Conservation (phyloP, 2,888 invertebrate genomes). For the Deladenus siricidicola region DNA sequence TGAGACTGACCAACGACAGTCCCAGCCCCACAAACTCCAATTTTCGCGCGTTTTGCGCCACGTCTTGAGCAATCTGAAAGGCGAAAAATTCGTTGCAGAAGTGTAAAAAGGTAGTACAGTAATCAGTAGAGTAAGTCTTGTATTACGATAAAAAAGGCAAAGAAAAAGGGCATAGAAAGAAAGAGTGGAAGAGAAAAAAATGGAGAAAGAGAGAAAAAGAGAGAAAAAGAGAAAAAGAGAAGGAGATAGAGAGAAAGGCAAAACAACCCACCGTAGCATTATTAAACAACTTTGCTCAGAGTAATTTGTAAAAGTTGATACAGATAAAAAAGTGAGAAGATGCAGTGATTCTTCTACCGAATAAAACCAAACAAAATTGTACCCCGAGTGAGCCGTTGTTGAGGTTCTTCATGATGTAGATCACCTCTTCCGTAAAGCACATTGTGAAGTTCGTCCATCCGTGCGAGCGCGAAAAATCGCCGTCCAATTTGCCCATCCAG, state of each 20-base stretch:
- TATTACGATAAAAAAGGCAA: too few species aligned
- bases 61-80: slow-evolving; percentile 69
- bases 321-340: too few species aligned
- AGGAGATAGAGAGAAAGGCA: too few species aligned
- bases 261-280: too few species aligned
- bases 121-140: not conserved
- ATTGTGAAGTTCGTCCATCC: slow-evolving; percentile 54
- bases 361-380: too few species aligned
- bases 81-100: not conserved
- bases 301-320: too few species aligned
- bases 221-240: too few species aligned
- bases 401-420: slow-evolving; percentile 47
- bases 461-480: slow-evolving; percentile 30
- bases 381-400: slow-evolving; percentile 49
- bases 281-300: too few species aligned
- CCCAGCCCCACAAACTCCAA: slow-evolving; percentile 73
- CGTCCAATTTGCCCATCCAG: slow-evolving; percentile 42
- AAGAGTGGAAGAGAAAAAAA: too few species aligned
- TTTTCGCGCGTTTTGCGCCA: slow-evolving; percentile 70
- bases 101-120: not conserved
- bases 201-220: too few species aligned
- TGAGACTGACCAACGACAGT: slow-evolving; percentile 68
- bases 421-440: slow-evolving; percentile 49
- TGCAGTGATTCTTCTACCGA: too few species aligned
- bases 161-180: too few species aligned